Evolutionary conservation across 2,888 invertebrate species (phyloP).

Genomic region (Rhagophthalmus giganteus): DNA sequence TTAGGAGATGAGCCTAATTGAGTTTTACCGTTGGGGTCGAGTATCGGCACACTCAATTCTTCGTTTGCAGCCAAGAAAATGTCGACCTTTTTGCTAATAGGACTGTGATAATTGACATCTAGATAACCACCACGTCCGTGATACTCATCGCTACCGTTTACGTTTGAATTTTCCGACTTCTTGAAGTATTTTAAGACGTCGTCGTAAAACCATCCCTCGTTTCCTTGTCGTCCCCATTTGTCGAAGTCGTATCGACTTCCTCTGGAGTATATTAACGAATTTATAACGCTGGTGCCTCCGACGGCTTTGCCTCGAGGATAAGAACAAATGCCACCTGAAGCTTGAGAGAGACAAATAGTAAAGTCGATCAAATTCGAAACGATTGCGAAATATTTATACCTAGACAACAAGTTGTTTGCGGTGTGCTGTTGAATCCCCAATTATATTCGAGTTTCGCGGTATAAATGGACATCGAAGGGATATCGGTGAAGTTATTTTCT

Average conservation of each 20-base stretch:
- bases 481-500: constrained; percentile 25
- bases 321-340: constrained; percentile 55
- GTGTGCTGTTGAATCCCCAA: constrained; percentile 26
- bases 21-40: constrained; percentile 65
- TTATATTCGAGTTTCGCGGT: constrained; percentile 11
- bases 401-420: constrained; percentile 18
- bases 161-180: constrained; percentile 73
- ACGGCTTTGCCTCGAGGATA: constrained; percentile 80
- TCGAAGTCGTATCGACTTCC: constrained; percentile 75
- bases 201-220: constrained; percentile 73
- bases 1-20: constrained; percentile 58
- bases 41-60: constrained; percentile 63
- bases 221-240: constrained; percentile 72
- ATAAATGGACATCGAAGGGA: constrained; percentile 22
- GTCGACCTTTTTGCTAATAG: constrained; percentile 14
- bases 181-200: constrained; percentile 76
- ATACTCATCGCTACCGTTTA: constrained; percentile 60
- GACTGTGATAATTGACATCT: constrained; percentile 54
- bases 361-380: neutral
- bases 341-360: neutral
- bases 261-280: constrained; percentile 79
- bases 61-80: constrained; percentile 64
- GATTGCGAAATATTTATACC: constrained; percentile 9
- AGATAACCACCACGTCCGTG: constrained; percentile 63
- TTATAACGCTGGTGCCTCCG: constrained; percentile 79